A percentile compares a stretch with the other conserved stretches of the same genome.
These are phyloP conservation scores for Molossus molossus DNA, from an alignment of 2,797 vertebrate genomes.

Conservation along the genomic window DNA sequence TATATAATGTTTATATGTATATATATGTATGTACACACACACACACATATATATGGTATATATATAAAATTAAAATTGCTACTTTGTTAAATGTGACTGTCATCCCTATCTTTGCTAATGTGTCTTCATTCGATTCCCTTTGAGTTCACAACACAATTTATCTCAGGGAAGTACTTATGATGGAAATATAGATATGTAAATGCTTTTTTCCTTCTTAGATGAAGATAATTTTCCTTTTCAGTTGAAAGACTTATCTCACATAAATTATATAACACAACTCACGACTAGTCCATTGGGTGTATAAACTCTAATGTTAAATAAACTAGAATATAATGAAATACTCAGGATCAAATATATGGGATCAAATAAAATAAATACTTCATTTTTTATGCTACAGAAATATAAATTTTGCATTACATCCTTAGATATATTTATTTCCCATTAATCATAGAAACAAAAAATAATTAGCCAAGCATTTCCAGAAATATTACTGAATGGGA, in stretches of 20 bases:
- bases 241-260: slow-evolving; percentile 8
- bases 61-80: background rate
- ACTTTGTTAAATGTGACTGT: slow-evolving; percentile 14
- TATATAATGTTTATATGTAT: no score
- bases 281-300: background rate
- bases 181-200: background rate
- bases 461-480: slow-evolving; percentile 47
- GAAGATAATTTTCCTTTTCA: slow-evolving; percentile 62
- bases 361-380: slow-evolving; percentile 54
- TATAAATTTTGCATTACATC: slow-evolving; percentile 15
- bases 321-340: background rate
- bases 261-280: slow-evolving; percentile 47
- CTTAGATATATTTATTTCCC: slow-evolving; percentile 53
- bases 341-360: background rate
- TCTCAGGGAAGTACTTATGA: slow-evolving; percentile 12
- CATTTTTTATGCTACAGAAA: slow-evolving; percentile 35
- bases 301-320: slow-evolving; percentile 20
- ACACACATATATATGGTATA: no score
- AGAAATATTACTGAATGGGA: slow-evolving; percentile 68
- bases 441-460: slow-evolving; percentile 57
- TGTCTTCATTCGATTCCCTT: background rate
- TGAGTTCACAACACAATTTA: background rate
- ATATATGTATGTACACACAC: no score
- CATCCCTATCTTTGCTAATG: background rate
- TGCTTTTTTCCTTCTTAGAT: background rate